A percentile compares a stretch with the other conserved stretches of the same genome.
phyloP scores from a whole-genome alignment of 1,140 invertebrate species.

The Polyergus mexicanus region DNA sequence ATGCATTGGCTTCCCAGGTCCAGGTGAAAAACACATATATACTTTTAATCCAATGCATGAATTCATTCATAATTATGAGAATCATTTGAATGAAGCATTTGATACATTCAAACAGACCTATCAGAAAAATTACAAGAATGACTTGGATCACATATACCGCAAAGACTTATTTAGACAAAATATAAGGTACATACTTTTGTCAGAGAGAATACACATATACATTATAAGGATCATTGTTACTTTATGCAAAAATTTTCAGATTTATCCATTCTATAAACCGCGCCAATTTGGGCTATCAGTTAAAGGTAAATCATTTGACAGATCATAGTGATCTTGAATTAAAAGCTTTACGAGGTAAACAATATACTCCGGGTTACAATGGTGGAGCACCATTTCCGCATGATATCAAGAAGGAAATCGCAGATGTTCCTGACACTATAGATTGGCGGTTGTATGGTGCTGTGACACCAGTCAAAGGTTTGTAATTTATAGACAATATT shows the following conservation, averaged over 20 bases:
- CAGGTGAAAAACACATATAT: slow-evolving; percentile 91
- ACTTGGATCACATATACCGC: slow-evolving; percentile 90
- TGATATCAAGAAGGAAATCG: slow-evolving; percentile 83
- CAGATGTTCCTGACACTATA: slow-evolving; percentile 89
- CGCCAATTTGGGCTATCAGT: slow-evolving; percentile 90
- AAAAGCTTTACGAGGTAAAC: slow-evolving; percentile 92
- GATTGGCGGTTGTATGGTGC: slow-evolving; percentile 97
- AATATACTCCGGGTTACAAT: slow-evolving; percentile 89
- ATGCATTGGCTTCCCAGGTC: slow-evolving; percentile 95
- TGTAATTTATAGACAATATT: neutral
- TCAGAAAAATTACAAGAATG: slow-evolving; percentile 89
- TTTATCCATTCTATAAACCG: slow-evolving; percentile 95
- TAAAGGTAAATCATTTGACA: slow-evolving; percentile 96
- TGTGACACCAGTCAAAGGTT: slow-evolving; percentile 97
- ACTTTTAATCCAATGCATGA: slow-evolving; percentile 98
- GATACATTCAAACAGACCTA: slow-evolving; percentile 92
- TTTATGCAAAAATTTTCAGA: slow-evolving; percentile 83
- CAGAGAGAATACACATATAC: neutral
- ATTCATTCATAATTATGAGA: slow-evolving; percentile 91
- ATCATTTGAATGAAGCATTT: slow-evolving; percentile 93
- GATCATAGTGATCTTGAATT: slow-evolving; percentile 94
- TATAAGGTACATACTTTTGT: slow-evolving; percentile 88
- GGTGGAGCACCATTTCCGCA: slow-evolving; percentile 94
- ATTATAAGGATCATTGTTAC: neutral
- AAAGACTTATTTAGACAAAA: slow-evolving; percentile 96